A percentile compares a stretch with the other conserved stretches of the same genome.
Conservation (phyloP, 2,888 invertebrate genomes). For the Latheticus oryzae region DNA sequence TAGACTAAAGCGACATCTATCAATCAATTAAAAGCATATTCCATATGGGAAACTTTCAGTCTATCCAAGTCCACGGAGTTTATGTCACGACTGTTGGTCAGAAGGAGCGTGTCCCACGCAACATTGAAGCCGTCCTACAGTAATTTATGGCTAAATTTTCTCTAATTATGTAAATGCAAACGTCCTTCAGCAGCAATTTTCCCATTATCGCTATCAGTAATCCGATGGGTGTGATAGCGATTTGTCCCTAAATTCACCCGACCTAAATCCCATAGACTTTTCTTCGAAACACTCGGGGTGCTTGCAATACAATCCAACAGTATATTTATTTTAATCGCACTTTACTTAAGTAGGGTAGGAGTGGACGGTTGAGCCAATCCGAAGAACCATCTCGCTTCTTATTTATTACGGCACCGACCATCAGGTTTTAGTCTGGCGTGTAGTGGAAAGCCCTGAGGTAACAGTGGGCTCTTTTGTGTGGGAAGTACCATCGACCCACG, state of each 20-base stretch:
- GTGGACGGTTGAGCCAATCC: conserved; percentile 27
- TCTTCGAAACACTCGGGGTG: neutral
- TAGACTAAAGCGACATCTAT: too few species aligned
- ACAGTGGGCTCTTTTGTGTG: conserved; percentile 37
- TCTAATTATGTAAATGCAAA: conserved; percentile 40
- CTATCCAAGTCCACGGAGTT: too few species aligned
- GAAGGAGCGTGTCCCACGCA: conserved; percentile 35
- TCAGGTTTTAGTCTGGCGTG: conserved; percentile 37
- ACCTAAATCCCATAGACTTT: too few species aligned
- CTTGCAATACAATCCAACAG: neutral
- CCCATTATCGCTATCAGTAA: conserved; percentile 8
- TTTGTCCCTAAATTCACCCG: too few species aligned
- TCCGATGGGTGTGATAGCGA: conserved; percentile 2
- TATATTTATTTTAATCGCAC: neutral
- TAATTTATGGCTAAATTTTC: conserved; percentile 36
- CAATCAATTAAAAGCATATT: too few species aligned
- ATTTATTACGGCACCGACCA: conserved; percentile 38
- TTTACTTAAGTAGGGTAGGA: conserved; percentile 15
- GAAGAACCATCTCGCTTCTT: conserved; percentile 23
- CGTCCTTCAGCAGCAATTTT: conserved; percentile 36
- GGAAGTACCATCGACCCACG: conserved; percentile 39
- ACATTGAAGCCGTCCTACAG: conserved; percentile 28
- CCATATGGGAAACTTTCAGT: too few species aligned
- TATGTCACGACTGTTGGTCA: conserved; percentile 8
- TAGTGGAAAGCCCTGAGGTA: conserved; percentile 29